phyloP scores from a whole-genome alignment of 2,888 invertebrate genomes.

The Cryptocephalus primarius region DNA sequence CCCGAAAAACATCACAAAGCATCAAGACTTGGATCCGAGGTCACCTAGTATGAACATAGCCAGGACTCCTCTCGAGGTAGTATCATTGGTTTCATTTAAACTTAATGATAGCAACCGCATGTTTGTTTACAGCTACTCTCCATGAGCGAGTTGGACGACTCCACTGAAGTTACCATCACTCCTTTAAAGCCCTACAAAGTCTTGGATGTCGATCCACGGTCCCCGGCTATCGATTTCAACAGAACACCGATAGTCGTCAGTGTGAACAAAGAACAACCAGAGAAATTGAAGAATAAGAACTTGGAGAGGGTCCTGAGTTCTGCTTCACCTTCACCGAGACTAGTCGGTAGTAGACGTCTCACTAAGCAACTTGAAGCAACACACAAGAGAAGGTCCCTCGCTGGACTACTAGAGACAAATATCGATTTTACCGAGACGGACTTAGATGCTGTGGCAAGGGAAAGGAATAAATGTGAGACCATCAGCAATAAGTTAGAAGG shows the following conservation, averaged over 20 bases:
- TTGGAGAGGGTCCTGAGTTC: constrained; percentile 23
- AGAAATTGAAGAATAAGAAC: constrained; percentile 28
- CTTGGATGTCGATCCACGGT: constrained; percentile 40
- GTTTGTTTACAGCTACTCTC: not conserved
- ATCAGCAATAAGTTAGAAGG: too few relatives aligned
- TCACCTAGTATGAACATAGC: constrained; percentile 49
- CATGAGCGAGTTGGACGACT: not conserved
- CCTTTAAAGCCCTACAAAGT: constrained; percentile 1
- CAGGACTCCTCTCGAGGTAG: constrained; percentile 50
- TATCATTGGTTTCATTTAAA: constrained; percentile 2
- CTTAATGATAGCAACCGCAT: not conserved
- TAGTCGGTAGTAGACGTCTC: constrained; percentile 29
- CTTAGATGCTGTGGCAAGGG: constrained; percentile 29
- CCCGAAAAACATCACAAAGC: too few relatives aligned
- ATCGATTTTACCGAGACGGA: constrained; percentile 47
- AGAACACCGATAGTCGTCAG: constrained; percentile 44
- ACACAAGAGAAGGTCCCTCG: constrained; percentile 34
- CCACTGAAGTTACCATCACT: not conserved
- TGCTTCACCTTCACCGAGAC: constrained; percentile 24
- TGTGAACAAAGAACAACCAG: constrained; percentile 11
- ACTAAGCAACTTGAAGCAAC: constrained; percentile 24
- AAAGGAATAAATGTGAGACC: constrained; percentile 7
- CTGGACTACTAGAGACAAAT: constrained; percentile 47
- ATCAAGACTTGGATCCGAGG: constrained; percentile 40
- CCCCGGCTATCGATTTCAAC: constrained; percentile 47